These are phyloP conservation scores for Parascotia fuliginaria DNA, from an alignment of 2,888 invertebrate species.

Conservation along the genomic window DNA sequence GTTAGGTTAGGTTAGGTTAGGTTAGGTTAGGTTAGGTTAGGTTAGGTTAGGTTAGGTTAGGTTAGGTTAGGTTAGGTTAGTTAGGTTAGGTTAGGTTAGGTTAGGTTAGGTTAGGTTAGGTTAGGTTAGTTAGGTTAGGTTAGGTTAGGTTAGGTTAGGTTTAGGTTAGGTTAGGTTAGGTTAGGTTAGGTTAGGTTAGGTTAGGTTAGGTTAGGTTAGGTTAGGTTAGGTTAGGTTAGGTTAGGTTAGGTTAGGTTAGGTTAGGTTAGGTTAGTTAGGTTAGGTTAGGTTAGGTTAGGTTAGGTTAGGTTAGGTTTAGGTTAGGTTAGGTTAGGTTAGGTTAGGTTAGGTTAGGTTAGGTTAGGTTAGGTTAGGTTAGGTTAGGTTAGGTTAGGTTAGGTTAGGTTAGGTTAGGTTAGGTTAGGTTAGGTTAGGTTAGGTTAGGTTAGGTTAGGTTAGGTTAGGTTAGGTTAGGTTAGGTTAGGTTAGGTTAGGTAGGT, in stretches of 20 bases:
- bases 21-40: too few relatives aligned
- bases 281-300: too few relatives aligned
- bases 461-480: too few relatives aligned
- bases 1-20: constrained; percentile 1
- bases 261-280: too few relatives aligned
- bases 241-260: constrained; percentile 29
- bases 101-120: constrained; percentile 15
- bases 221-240: constrained; percentile 45
- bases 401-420: constrained; percentile 29
- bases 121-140: constrained; percentile 25
- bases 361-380: constrained; percentile 27
- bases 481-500: too few relatives aligned
- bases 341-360: constrained; percentile 26
- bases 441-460: constrained; percentile 31
- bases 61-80: too few relatives aligned
- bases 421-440: constrained; percentile 24
- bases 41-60: too few relatives aligned
- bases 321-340: too few relatives aligned
- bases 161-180: constrained; percentile 40
- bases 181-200: constrained; percentile 44
- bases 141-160: too few relatives aligned
- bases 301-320: too few relatives aligned
- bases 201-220: constrained; percentile 44
- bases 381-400: constrained; percentile 29
- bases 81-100: too few relatives aligned